phyloP scores from a whole-genome alignment of 1,140 invertebrate genomes.

The Musca vetustissima region DNA sequence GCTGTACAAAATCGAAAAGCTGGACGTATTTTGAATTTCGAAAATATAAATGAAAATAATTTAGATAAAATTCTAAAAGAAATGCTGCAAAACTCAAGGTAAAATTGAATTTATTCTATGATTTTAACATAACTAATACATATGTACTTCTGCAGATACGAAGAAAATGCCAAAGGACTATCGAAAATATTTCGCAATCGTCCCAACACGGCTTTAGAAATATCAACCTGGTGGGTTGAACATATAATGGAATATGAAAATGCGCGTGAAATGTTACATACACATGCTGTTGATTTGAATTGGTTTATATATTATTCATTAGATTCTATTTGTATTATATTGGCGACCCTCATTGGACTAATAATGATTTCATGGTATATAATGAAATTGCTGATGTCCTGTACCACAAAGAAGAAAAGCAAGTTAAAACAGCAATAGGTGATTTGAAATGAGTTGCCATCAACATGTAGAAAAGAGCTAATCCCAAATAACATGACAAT shows the following conservation, averaged over 20 bases:
- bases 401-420: neutral
- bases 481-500: no score
- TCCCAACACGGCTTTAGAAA: slow-evolving; percentile 63
- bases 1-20: slow-evolving; percentile 63
- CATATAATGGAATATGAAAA: slow-evolving; percentile 61
- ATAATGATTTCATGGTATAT: neutral
- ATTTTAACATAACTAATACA: neutral
- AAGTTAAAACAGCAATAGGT: slow-evolving; percentile 5
- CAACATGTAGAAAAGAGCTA: no score
- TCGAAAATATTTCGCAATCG: slow-evolving; percentile 66
- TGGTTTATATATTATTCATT: slow-evolving; percentile 49
- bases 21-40: slow-evolving; percentile 61
- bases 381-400: neutral
- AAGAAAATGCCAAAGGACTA: slow-evolving; percentile 56
- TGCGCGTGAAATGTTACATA: slow-evolving; percentile 56
- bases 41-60: slow-evolving; percentile 31
- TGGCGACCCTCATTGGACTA: neutral
- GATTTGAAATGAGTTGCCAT: no score
- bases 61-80: slow-evolving; percentile 30
- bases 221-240: slow-evolving; percentile 70
- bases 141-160: slow-evolving; percentile 48
- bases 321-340: slow-evolving; percentile 36
- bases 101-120: neutral
- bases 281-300: slow-evolving; percentile 54
- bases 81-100: slow-evolving; percentile 35